A percentile compares a stretch with the other conserved stretches of the same genome.
Conservation (phyloP, 2,888 invertebrate genomes). For the Mamestra brassicae region DNA sequence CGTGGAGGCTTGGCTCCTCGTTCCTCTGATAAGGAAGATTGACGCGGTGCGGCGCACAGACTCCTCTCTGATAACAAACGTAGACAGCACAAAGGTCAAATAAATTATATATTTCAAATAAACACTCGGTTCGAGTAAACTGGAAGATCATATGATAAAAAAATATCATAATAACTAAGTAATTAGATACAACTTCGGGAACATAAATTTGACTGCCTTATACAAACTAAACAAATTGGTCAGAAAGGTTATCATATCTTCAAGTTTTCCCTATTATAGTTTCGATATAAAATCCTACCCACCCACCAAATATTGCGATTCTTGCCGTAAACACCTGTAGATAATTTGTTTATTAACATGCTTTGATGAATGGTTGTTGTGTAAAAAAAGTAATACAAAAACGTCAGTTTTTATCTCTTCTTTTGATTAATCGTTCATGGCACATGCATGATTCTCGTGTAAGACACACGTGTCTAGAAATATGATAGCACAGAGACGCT, state of each 20-base stretch:
- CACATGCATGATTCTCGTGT: slow-evolving; percentile 29
- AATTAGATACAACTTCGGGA: slow-evolving; percentile 4
- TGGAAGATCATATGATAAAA: slow-evolving; percentile 16
- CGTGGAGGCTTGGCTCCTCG: slow-evolving; percentile 71
- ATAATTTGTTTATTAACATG: slow-evolving; percentile 7
- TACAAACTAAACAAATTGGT: slow-evolving; percentile 5
- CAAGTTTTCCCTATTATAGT: slow-evolving; percentile 23
- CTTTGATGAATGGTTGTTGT: slow-evolving; percentile 10
- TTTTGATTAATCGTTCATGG: slow-evolving; percentile 11
- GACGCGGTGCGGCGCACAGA: slow-evolving; percentile 54
- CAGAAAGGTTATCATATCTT: slow-evolving; percentile 1
- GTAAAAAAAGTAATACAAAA: slow-evolving; percentile 26
- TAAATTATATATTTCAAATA: slow-evolving; percentile 49
- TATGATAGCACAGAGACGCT: slow-evolving; percentile 19
- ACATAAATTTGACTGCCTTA: not conserved
- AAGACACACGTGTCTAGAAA: slow-evolving; percentile 39
- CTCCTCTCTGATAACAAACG: slow-evolving; percentile 57
- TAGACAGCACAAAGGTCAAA: slow-evolving; percentile 56
- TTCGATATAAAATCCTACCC: not conserved
- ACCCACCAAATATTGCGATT: not conserved
- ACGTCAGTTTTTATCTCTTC: slow-evolving; percentile 18
- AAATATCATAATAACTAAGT: slow-evolving; percentile 13
- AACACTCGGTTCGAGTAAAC: slow-evolving; percentile 27
- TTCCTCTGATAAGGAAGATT: slow-evolving; percentile 63
- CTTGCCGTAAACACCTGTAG: slow-evolving; percentile 2